Evolutionary conservation across 2,797 vertebrate genomes (phyloP), one percentile per base, ranked within the genome.

Genomic region (Synanceia verrucosa): DNA sequence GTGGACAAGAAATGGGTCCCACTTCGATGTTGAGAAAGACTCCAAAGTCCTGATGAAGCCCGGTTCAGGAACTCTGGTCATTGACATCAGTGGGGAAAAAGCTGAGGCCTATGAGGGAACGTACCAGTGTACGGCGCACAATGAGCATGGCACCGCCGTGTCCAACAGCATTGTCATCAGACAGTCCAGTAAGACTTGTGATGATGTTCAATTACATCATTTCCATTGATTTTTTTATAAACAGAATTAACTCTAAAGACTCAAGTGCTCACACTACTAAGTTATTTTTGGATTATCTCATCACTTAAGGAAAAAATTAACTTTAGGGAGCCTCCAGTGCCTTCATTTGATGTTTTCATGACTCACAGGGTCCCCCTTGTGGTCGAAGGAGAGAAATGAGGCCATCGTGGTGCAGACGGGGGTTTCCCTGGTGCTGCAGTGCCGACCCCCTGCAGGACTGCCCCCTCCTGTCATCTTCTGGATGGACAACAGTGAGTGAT

Each of bases 401-500:
- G 95, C 95, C 65, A 94, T 97, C 43, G 81, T 79, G 1, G 95
- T 97, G 84, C 94, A 90, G 43, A 94, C 87, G 83, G 98, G 98
- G 65, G 94, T 94, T 73, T 91, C 95, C 36, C 86, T 97, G 18
- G 93, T 98, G 34, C 94, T 99, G 76, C 96, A 95, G 68, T 99
- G 98, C 84, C 94, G 95, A 64, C 97, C 98, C 37, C 98, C 98
- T 4, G 84, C 94, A 24, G 98, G 98, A 65, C 93, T 99, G 36
- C 98, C 98, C 19, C 96, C 97, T 69, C 97, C 98, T 55, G 94
- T 98, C 88, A 97, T 99, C 87, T 97, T 99, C 92, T 99, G 97
- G 98, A 99, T 99, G 98, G 97, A 98, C 93, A 98, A 97, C 53
- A 96, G 97, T 99, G 91, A 96, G 96, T 94, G 9, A 11, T 65